Base-by-base conservation (phyloP, 1,140 invertebrate genomes). In the Tetragnatha versicolor region DNA sequence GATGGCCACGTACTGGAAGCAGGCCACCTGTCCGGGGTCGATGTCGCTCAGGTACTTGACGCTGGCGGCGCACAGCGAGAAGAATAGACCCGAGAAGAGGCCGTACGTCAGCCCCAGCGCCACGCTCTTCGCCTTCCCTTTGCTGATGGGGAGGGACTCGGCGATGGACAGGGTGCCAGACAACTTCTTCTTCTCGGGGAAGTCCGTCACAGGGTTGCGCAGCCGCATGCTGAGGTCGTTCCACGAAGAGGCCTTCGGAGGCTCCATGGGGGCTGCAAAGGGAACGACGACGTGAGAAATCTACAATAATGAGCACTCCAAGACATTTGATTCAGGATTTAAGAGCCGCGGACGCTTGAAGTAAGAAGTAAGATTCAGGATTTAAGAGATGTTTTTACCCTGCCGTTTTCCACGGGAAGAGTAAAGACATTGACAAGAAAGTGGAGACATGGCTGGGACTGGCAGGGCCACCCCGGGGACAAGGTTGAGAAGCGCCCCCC, bases 11-110 rank as follows among this genome's bases (percentile, higher is more conserved):
- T 95, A 96, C 81, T 86, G 85, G 80, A 93, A 94, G 66, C 92
- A 91, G 2, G 94, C 93, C 31, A 95, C 86, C 84, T 94, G 92
- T 88, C 94, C 92, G 0, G 94, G 93, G 86, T 95, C 91, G 37
- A 95, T 89, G 79, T 93, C 91, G 1, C 49, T 79, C n/a, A 95
- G 87, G 77, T 91, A 91, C 84, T 96, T 96, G 0, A 96, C 94
- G 80, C 95, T 94, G 2, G 95, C 92, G 22, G 93, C 94, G 83
- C 93, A 94, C 35, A 95, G 86, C 2, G 94, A 95, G 84, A 95
- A 96, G 84, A 95, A 95, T 6, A 95, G 85, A 4, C 93, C 94
- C 3, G 93, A 95, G 31, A 82, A 35, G 20, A 81, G 75, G 9
- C 66, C 78, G n/a, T 79, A 79, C 9, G 33, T 39, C 14, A 79